These are phyloP conservation scores for Frankliniella intonsa DNA, from an alignment of 2,888 invertebrate genomes.

Conservation along the genomic window DNA sequence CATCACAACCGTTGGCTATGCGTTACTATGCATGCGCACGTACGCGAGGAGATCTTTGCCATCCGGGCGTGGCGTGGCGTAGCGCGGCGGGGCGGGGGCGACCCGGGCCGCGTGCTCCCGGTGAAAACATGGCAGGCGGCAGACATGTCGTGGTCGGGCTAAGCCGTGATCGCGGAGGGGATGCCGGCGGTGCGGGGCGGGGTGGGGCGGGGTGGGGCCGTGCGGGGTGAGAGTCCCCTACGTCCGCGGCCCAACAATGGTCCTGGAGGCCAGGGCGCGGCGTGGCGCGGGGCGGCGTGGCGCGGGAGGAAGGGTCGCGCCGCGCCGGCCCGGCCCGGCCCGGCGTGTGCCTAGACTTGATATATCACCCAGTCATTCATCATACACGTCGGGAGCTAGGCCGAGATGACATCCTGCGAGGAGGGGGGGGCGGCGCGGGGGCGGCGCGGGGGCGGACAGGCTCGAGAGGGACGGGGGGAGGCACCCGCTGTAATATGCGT, in stretches of 20 bases:
- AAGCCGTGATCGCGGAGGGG: background rate
- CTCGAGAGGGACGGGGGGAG: background rate
- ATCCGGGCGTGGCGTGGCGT: no score
- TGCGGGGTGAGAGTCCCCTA: background rate
- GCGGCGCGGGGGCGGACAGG: background rate
- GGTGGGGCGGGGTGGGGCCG: background rate
- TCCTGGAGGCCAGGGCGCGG: background rate
- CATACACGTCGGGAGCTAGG: slow-evolving; percentile 21
- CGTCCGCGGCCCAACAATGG: background rate
- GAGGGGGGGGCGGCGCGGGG: background rate
- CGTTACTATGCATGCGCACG: no score
- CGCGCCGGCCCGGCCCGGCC: background rate
- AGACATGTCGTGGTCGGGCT: background rate
- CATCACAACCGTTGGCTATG: no score
- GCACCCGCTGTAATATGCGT: slow-evolving; percentile 10
- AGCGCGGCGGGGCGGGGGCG: background rate
- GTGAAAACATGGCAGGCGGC: slow-evolving; percentile 10
- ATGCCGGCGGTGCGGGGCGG: background rate
- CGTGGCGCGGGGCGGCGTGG: background rate
- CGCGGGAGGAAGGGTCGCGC: background rate
- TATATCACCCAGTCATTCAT: slow-evolving; percentile 23
- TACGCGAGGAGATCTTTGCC: no score
- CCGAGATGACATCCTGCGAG: slow-evolving; percentile 16
- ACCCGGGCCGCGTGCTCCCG: background rate
- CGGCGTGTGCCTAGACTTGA: slow-evolving; percentile 5